Evolutionary conservation across 2,888 invertebrate species (phyloP).

Genomic region (Meteorus cinctellus): DNA sequence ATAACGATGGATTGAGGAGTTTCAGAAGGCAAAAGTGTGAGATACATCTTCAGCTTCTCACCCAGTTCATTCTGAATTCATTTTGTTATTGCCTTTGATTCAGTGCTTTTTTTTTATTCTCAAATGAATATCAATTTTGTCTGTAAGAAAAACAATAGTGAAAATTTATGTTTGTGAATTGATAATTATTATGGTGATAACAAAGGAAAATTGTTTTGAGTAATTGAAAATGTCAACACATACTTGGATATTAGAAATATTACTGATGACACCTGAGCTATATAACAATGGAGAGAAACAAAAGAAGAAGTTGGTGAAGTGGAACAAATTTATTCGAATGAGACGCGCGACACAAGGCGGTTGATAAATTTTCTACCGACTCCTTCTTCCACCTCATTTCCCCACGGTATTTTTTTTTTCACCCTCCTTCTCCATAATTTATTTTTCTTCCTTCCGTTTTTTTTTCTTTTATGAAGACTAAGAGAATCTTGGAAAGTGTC

Average conservation of each 20-base stretch:
- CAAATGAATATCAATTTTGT: too few relatives aligned
- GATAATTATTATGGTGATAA: background rate
- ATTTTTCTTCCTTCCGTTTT: background rate
- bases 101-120: background rate
- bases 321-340: constrained; percentile 28
- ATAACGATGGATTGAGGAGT: background rate
- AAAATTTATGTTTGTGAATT: too few relatives aligned
- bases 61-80: background rate
- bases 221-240: background rate
- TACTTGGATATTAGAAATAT: background rate
- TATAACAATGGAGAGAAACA: background rate
- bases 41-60: too few relatives aligned
- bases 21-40: too few relatives aligned
- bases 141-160: too few relatives aligned
- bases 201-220: background rate
- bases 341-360: constrained; percentile 9
- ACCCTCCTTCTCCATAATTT: background rate
- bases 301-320: constrained; percentile 10
- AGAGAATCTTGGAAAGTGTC: background rate
- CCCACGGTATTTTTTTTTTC: background rate
- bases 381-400: constrained; percentile 19
- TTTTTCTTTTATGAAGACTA: background rate
- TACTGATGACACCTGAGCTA: background rate
- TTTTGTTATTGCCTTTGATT: background rate
- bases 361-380: constrained; percentile 12